A percentile compares a stretch with the other conserved stretches of the same genome.
These are phyloP conservation scores for Takifugu flavidus DNA, from an alignment of 2,113 vertebrate species.

Conservation along the genomic window DNA sequence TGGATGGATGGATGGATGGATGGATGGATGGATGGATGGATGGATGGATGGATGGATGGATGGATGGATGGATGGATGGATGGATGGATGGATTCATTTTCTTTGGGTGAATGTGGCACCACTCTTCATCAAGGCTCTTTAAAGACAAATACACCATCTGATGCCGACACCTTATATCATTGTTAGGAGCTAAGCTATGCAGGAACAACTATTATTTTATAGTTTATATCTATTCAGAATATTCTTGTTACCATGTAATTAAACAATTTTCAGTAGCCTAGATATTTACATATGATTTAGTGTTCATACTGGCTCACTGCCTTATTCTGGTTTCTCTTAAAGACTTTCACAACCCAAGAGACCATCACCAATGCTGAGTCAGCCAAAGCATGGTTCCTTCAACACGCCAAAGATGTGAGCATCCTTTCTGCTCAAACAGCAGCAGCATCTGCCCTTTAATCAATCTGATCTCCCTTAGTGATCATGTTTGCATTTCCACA, in stretches of 20 bases:
- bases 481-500: constrained; percentile 42
- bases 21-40: too few relatives aligned
- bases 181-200: too few relatives aligned
- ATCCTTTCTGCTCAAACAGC: constrained; percentile 15
- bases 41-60: too few relatives aligned
- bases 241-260: not conserved
- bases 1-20: too few relatives aligned
- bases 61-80: too few relatives aligned
- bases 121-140: not conserved
- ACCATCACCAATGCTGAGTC: constrained; percentile 98
- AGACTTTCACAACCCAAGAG: constrained; percentile 99
- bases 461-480: not conserved
- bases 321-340: constrained; percentile 10
- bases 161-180: not conserved
- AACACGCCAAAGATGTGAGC: constrained; percentile 87
- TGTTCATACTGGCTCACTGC: not conserved
- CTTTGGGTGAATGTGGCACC: not conserved
- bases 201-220: not conserved
- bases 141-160: not conserved
- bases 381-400: constrained; percentile 92
- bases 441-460: not conserved
- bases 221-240: not conserved
- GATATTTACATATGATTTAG: not conserved
- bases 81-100: not conserved
- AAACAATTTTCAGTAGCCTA: not conserved